Conservation (phyloP, 2,113 vertebrate species). For the Catagonus wagneri region DNA sequence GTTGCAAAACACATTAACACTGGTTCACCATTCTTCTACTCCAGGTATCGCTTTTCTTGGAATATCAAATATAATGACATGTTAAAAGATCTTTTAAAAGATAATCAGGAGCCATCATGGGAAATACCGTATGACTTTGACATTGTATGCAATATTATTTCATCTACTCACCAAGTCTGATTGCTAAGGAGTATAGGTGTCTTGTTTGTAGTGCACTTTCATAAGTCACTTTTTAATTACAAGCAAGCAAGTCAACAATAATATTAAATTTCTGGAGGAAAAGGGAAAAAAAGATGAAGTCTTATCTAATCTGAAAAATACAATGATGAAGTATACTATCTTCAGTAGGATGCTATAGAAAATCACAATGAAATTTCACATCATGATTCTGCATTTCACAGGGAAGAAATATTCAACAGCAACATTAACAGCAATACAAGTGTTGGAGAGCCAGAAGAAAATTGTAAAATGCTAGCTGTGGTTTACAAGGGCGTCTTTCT, state of each 20-base stretch:
- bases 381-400: neutral
- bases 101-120: neutral
- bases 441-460: slow-evolving; percentile 19
- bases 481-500: neutral
- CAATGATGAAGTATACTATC: slow-evolving; percentile 68
- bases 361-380: slow-evolving; percentile 55
- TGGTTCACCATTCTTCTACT: neutral
- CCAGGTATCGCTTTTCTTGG: neutral
- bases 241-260: slow-evolving; percentile 63
- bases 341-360: slow-evolving; percentile 32
- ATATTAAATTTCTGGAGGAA: slow-evolving; percentile 77
- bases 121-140: slow-evolving; percentile 63
- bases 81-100: slow-evolving; percentile 16
- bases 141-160: slow-evolving; percentile 18
- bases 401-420: slow-evolving; percentile 21
- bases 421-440: slow-evolving; percentile 9
- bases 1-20: neutral
- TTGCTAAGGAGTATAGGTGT: slow-evolving; percentile 50
- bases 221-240: slow-evolving; percentile 82
- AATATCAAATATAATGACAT: slow-evolving; percentile 44
- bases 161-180: neutral
- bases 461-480: neutral
- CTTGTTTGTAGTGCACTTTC: slow-evolving; percentile 64
- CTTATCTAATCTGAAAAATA: slow-evolving; percentile 78
- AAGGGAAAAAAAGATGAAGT: slow-evolving; percentile 61